Conservation (phyloP, 2,113 vertebrate genomes). For the Alces alces region DNA sequence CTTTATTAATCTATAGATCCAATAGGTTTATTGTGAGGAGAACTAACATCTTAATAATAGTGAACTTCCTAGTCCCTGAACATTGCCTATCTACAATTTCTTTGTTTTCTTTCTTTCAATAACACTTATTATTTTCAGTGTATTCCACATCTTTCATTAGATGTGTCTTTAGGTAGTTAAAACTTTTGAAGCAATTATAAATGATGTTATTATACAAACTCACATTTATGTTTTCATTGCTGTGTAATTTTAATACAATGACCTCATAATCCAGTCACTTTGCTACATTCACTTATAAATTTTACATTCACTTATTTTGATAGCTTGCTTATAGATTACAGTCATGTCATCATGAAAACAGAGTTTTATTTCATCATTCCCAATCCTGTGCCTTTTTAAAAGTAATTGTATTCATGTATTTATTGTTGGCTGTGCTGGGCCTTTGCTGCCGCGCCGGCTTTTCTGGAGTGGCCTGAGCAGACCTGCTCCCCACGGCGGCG, state of each 20-base stretch:
- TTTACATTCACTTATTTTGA: not conserved
- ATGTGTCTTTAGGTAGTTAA: not conserved
- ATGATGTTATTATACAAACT: not conserved
- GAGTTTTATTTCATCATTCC: not conserved
- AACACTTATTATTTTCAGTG: not conserved
- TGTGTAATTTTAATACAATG: not conserved
- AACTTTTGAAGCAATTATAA: not conserved
- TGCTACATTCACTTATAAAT: not conserved
- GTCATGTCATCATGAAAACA: not conserved
- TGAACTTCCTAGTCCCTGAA: not conserved
- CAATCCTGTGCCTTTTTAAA: not conserved
- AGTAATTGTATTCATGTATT: not conserved
- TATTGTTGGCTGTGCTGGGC: not conserved
- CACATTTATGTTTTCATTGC: not conserved
- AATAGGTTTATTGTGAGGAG: not conserved
- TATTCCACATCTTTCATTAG: not conserved
- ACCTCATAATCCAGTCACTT: not conserved
- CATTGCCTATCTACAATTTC: not conserved
- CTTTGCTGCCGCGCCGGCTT: not conserved
- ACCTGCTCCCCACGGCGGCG: accelerated
- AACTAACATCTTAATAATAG: not conserved
- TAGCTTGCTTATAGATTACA: not conserved
- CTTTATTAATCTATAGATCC: not conserved
- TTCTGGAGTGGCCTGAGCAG: not conserved
- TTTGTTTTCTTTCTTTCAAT: not conserved